phyloP scores from a whole-genome alignment of 1,140 invertebrate species.

The Sycobia sp. region DNA sequence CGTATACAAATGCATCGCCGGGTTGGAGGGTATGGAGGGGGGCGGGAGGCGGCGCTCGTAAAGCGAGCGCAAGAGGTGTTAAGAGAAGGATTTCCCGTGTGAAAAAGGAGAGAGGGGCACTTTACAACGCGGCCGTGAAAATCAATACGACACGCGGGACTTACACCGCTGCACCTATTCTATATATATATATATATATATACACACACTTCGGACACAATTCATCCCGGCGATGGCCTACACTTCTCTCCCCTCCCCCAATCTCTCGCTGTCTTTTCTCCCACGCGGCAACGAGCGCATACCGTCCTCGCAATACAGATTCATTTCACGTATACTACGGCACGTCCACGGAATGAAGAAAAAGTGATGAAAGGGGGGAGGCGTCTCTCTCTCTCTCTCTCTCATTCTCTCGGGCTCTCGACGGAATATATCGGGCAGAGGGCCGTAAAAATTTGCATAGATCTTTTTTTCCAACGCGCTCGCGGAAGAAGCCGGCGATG shows the following conservation, averaged over 20 bases:
- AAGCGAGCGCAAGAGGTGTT: background rate
- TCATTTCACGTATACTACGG: constrained; percentile 52
- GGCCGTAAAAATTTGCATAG: constrained; percentile 53
- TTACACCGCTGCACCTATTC: background rate
- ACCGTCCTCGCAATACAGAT: constrained; percentile 39
- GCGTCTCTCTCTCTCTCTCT: background rate
- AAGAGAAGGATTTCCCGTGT: constrained; percentile 8
- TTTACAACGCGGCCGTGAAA: constrained; percentile 27
- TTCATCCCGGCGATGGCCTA: constrained; percentile 36
- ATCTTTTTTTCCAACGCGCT: constrained; percentile 39
- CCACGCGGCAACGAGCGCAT: too few species aligned
- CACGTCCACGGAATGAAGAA: constrained; percentile 53
- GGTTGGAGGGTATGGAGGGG: too few species aligned
- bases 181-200: too few species aligned
- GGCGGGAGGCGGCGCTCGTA: too few species aligned
- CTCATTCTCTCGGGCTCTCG: too few species aligned
- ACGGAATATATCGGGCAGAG: constrained; percentile 23
- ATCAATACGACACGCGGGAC: constrained; percentile 18
- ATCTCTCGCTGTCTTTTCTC: too few species aligned
- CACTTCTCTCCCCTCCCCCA: too few species aligned
- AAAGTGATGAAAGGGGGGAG: constrained; percentile 35
- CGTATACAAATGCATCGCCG: too few species aligned
- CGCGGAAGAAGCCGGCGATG: background rate
- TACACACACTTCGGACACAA: too few species aligned
- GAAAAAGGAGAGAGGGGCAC: constrained; percentile 21